Evolutionary conservation across 1,140 invertebrate species (phyloP), one percentile per base, ranked within the genome.

Genomic region (Ips nitidus): DNA sequence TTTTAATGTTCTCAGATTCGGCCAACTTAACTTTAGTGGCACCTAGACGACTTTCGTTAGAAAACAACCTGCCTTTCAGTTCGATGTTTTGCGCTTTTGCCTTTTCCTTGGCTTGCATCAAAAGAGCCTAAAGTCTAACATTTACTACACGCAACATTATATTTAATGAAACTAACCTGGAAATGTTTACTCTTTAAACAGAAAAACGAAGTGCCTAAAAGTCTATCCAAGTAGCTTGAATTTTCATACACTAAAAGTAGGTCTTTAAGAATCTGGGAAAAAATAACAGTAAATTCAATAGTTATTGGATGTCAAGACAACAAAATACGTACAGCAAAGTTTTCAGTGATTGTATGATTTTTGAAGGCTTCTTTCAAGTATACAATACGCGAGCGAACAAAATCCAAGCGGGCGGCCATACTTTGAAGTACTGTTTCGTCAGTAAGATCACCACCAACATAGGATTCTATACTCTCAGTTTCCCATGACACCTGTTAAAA

Each of bases 121-220:
- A 62, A 52, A 79, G 57, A 41, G 71, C 66, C 69, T 71, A 61
- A 40, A 55, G 8, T 41, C 40, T 41, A 59, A 59, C 40, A n/a
- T 41, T 8, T 59, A 41, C 2, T 0, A 0, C n/a, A 42, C 40
- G 42, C 40, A 42, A 55, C 36, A 1, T 58, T 42, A 3, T 8
- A 38, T 59, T 55, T 36, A 55, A 2, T 38, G n/a, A n/a, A 41
- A 6, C 39, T 59, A 4, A 71, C 69, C 73, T 80, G 78, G 71
- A 79, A 81, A 71, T 80, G 79, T 56, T 71, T 75, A 60, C 79
- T 80, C 66, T 77, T 75, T 39, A 77, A 70, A 57, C 77, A 80
- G 77, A 95, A 95, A 81, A 93, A 94, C 1, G 89, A 88, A 0
- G 93, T 94, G 47, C 90, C 91, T 84, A 95, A 90, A 2, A 94